Evolutionary conservation across 2,113 vertebrate species (phyloP).

Genomic region (Seriola dumerili): DNA sequence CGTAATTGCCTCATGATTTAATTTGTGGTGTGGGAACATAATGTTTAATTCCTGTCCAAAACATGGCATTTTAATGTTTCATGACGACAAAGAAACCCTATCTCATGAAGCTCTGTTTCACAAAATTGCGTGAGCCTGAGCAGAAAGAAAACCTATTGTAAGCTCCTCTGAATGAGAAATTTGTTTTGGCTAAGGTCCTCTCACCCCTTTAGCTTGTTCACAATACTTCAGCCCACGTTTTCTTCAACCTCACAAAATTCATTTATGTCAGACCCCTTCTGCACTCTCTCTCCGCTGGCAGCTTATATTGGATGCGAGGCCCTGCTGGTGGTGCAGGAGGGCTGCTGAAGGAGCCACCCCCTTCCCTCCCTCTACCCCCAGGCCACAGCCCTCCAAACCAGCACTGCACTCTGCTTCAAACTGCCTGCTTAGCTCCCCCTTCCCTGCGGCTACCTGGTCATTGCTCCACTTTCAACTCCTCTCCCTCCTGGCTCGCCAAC

Average conservation of each 20-base stretch:
- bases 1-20: neutral
- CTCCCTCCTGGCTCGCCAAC: conserved; percentile 22
- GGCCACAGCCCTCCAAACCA: conserved; percentile 27
- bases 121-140: conserved; percentile 46
- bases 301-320: conserved; percentile 22
- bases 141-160: conserved; percentile 50
- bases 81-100: conserved; percentile 1
- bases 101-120: conserved; percentile 48
- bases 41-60: conserved; percentile 36
- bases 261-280: conserved; percentile 27
- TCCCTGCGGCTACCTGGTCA: conserved; percentile 42
- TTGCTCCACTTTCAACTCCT: conserved; percentile 54
- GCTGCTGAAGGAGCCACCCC: conserved; percentile 10
- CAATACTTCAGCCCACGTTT: conserved; percentile 48
- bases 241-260: conserved; percentile 41
- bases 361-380: conserved; percentile 2
- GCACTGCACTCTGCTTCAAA: conserved; percentile 4
- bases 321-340: conserved; percentile 1
- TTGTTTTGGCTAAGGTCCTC: conserved; percentile 54
- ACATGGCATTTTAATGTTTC: conserved; percentile 23
- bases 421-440: conserved; percentile 15
- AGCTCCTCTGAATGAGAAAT: conserved; percentile 59
- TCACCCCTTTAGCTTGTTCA: conserved; percentile 57
- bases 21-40: conserved; percentile 11
- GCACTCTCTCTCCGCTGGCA: conserved; percentile 9